Base-by-base conservation (phyloP, 2,888 invertebrate genomes). In the Acrobasis repandana region DNA sequence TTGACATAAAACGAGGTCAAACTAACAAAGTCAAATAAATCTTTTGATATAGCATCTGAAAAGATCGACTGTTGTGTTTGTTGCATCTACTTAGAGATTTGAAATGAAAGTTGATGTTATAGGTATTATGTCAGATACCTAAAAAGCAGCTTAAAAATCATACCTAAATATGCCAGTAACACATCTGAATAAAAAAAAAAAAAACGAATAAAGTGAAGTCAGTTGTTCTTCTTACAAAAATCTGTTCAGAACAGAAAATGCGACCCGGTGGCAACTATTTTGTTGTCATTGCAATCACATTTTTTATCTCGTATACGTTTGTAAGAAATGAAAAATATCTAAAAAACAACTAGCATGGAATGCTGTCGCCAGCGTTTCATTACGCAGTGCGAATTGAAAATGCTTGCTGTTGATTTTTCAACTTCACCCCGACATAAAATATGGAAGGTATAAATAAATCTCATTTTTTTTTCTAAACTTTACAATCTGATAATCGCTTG, bases 311-410 rank as follows among this genome's bases (percentile, higher is more conserved):
- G 28, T 34, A 20, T 9, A 48, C 18, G 16, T 47, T 28, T 34
- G 36, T 20, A 56, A 57, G 49, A 51, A 49, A 50, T 56, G 46
- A 56, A 52, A 60, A 52, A 62, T 56, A 62, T 61, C 58, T 47
- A 63, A 63, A 28, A 63, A 62, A 64, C 50, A 66, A 65, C 63
- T 61, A 62, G 59, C 58, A 59, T 47, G 60, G 59, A 61, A 70
- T 74, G 67, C 60, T 69, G 64, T 68, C 65, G 63, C 68, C 72
- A 76, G 73, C 69, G 71, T 76, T 80, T 78, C 77, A 79, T 76
- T 81, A 75, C 72, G 67, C 68, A 64, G 64, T 60, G 70, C 65
- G 71, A 73, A 80, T 79, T 78, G 79, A 73, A 79, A 80, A 79
- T 73, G 66, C 67, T 75, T 68, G 71, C 60, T 58, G 71, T 72